These are phyloP conservation scores for Sapajus apella DNA, from an alignment of 2,113 vertebrate genomes.

Conservation along the genomic window DNA sequence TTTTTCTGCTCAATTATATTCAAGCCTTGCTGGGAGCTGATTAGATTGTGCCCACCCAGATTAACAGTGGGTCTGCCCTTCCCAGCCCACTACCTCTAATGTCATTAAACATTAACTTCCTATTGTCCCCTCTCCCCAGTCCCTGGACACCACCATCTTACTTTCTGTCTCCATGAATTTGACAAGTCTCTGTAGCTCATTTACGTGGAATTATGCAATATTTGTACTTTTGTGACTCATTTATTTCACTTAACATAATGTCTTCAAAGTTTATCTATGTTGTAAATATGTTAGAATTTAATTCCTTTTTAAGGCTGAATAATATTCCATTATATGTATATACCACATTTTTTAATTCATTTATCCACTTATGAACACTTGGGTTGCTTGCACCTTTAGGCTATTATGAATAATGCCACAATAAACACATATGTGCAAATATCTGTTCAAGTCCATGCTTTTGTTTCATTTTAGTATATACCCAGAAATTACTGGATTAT, in stretches of 20 bases:
- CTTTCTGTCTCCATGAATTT: neutral
- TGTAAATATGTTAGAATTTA: neutral
- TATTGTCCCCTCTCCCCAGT: fast-evolving
- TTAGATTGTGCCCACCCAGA: too few species aligned
- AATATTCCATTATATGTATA: neutral
- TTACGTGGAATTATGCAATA: neutral
- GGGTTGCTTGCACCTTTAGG: neutral
- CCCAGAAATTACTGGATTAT: neutral
- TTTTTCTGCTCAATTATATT: too few species aligned
- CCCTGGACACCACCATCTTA: neutral
- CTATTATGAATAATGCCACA: neutral
- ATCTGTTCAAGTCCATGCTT: neutral
- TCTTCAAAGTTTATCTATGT: neutral
- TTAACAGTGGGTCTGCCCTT: too few species aligned
- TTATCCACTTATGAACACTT: neutral
- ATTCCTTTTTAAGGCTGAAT: neutral
- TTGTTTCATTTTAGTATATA: neutral
- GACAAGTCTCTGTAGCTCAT: neutral
- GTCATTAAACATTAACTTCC: neutral
- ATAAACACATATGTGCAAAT: neutral
- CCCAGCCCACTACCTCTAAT: neutral
- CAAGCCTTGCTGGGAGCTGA: too few species aligned
- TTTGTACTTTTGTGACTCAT: neutral
- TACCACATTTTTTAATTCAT: neutral
- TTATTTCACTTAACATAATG: neutral